Evolutionary conservation across 2,888 invertebrate species (phyloP), one percentile per base, ranked within the genome.

Genomic region (Metellina segmentata): DNA sequence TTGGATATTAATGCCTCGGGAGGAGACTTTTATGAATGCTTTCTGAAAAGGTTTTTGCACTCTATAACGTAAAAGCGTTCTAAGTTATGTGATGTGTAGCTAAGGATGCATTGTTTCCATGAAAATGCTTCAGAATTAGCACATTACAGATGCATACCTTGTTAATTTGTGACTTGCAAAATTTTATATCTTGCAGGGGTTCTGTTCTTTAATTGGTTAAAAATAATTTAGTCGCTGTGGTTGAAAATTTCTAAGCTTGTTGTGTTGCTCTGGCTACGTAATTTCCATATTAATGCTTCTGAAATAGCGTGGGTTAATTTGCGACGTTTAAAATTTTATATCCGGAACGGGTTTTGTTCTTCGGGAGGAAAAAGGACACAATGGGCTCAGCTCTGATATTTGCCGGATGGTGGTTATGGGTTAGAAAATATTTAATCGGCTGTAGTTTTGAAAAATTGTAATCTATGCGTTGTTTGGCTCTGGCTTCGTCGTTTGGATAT

Each of bases 261-360:
- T 34, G 34, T 34, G 34, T 34, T 2, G 34, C 34, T 34, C 1
- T 34, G 34, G 34, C 1, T 34, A 2, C 34, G 34, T 34, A 34
- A 4, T 34, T 34, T 34, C 34, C 1, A 34, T 34, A 34, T 34
- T 34, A 1, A 16, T 61, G 13, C 16, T 61, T 61, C 16, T 6
- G 61, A 16, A 16, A 16, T 6, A 16, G 9, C 5, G 34, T 34
- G 34, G 34, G 34, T 34, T 34, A 34, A 34, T 70, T 70, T 70
- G 74, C 11, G 20, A 6, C 48, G 34, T 74, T 74, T 74, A 72
- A 72, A 83, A 74, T 83, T 83, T 74, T 53, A 72, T 20, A 7
- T 52, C 72, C 34, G 34, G 34, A 2, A 34, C 1, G 16, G 16
- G 11, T 61, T 9, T 7, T 11, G 6, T 7, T 5, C 1, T 34